Conservation (phyloP, 2,797 vertebrate genomes). For the Microchirus variegatus region DNA sequence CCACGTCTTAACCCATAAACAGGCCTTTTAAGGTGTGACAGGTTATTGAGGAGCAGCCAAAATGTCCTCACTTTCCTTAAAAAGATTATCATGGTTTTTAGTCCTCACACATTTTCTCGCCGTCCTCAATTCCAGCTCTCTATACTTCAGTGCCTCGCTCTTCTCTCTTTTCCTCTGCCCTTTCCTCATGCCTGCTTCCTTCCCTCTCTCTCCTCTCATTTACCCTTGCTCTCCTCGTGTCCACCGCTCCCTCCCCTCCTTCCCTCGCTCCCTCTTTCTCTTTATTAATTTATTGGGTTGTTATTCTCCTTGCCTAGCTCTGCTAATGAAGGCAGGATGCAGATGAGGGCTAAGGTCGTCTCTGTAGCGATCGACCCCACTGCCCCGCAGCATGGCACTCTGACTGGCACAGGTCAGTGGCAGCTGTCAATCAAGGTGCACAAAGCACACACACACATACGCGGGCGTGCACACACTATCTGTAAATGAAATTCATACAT, state of each 20-base stretch:
- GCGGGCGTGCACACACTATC: conserved; percentile 19
- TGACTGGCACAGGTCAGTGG: conserved; percentile 83
- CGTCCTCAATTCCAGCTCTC: conserved; percentile 39
- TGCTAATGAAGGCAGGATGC: conserved; percentile 86
- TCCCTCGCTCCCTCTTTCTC: conserved; percentile 63
- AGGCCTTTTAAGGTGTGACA: too few relatives aligned
- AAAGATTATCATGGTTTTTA: not conserved
- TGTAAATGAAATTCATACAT: conserved; percentile 37
- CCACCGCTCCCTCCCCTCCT: conserved; percentile 39
- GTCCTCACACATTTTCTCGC: conserved; percentile 22
- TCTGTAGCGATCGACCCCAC: conserved; percentile 82
- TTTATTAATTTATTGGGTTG: conserved; percentile 87
- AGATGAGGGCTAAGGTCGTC: conserved; percentile 85
- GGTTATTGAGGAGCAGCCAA: too few relatives aligned
- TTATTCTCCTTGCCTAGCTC: conserved; percentile 81
- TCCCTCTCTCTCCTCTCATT: conserved; percentile 26
- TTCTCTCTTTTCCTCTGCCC: conserved; percentile 56
- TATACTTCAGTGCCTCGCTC: conserved; percentile 53
- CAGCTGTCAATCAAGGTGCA: conserved; percentile 84
- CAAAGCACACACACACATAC: conserved; percentile 9
- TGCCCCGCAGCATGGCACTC: conserved; percentile 80
- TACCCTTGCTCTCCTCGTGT: conserved; percentile 58
- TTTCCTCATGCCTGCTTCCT: conserved; percentile 48
- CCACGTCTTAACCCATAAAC: too few relatives aligned
- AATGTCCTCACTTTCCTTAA: too few relatives aligned